Conservation (phyloP, 1,140 invertebrate genomes). For the Tetragnatha versicolor region DNA sequence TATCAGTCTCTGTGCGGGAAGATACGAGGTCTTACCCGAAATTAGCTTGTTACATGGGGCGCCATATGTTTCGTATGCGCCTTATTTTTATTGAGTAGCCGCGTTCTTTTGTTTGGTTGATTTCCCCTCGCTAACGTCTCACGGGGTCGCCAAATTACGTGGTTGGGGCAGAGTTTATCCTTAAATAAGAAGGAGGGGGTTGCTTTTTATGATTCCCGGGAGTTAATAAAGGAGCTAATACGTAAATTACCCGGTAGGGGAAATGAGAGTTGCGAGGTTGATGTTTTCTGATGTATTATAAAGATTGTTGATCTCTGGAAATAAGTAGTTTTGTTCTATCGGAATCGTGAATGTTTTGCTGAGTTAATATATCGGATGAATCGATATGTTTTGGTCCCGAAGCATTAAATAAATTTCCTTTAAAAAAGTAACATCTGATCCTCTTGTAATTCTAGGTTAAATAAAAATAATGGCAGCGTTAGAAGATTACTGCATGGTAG, state of each 20-base stretch:
- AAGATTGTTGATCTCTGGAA: neutral
- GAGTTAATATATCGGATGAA: too few species aligned
- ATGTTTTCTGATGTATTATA: neutral
- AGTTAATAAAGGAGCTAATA: slow-evolving; percentile 18
- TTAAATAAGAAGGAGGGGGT: slow-evolving; percentile 14
- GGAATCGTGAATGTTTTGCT: too few species aligned
- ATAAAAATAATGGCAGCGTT: too few species aligned
- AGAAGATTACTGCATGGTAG: too few species aligned
- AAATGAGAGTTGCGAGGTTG: neutral
- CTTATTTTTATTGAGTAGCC: slow-evolving; percentile 16
- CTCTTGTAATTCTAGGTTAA: too few species aligned
- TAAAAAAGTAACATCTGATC: too few species aligned
- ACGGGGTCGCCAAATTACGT: slow-evolving; percentile 7
- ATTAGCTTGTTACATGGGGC: slow-evolving; percentile 46
- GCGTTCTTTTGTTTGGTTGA: neutral
- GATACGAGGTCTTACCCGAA: slow-evolving; percentile 26
- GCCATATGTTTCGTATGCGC: slow-evolving; percentile 35
- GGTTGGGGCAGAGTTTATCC: neutral
- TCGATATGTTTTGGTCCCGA: too few species aligned
- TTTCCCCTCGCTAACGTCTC: neutral
- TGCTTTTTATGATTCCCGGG: neutral
- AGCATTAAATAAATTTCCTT: too few species aligned
- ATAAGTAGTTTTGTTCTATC: neutral
- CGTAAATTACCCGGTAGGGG: slow-evolving; percentile 19
- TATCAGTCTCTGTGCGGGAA: slow-evolving; percentile 24